Evolutionary conservation across 2,113 vertebrate species (phyloP).

Genomic region (Barnardius zonarius): DNA sequence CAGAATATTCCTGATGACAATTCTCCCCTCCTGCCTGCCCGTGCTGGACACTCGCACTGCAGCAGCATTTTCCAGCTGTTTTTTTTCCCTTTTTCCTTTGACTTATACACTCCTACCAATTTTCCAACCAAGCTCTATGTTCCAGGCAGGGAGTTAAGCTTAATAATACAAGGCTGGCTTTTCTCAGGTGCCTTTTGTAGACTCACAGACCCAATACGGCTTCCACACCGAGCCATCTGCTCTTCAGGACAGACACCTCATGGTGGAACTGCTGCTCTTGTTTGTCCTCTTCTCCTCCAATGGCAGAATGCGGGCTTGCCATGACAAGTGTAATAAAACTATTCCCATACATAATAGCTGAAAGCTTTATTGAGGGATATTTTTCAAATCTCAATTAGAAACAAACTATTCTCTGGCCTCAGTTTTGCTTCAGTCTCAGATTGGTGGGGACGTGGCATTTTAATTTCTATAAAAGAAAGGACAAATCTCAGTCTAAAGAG

Average conservation of each 20-base stretch:
- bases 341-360: constrained; percentile 17
- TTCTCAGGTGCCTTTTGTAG: not conserved
- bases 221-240: not conserved
- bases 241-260: not conserved
- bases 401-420: not conserved
- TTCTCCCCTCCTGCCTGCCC: not conserved
- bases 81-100: not conserved
- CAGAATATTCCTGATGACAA: constrained; percentile 6
- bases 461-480: constrained; percentile 19
- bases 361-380: constrained; percentile 6
- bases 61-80: not conserved
- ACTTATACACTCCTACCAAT: not conserved
- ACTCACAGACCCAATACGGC: not conserved
- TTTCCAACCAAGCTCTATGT: not conserved
- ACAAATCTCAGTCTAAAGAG: constrained; percentile 24
- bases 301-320: not conserved
- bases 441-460: not conserved
- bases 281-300: not conserved
- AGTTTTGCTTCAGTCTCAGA: constrained; percentile 31
- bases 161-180: not conserved
- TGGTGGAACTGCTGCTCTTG: not conserved
- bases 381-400: constrained; percentile 38
- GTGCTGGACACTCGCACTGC: not conserved
- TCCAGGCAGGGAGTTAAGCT: not conserved
- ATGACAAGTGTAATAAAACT: constrained; percentile 36